Percentiles rank a stretch among this genome's conserved stretches.
Evolutionary conservation across 2,888 invertebrate species (phyloP).

Genomic region (Acleris sparsana): DNA sequence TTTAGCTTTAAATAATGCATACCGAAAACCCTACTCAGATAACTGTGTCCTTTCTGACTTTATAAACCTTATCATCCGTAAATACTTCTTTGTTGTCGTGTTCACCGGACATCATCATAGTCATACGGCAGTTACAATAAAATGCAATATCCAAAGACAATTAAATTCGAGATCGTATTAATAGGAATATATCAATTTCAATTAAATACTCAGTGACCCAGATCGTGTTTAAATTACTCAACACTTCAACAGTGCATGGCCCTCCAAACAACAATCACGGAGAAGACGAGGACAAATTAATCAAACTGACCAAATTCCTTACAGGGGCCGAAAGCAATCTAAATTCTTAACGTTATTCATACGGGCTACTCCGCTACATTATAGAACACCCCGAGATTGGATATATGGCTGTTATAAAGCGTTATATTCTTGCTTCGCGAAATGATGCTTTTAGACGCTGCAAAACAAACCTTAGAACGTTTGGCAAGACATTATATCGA

Average conservation of each 20-base stretch:
- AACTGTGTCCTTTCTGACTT: too few species aligned
- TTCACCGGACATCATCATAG: too few species aligned
- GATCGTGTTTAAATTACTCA: constrained; percentile 17
- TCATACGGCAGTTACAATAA: too few species aligned
- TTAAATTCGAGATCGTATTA: too few species aligned
- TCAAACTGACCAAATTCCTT: constrained; percentile 54
- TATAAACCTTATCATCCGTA: too few species aligned
- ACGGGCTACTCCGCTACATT: constrained; percentile 34
- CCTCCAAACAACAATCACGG: constrained; percentile 24
- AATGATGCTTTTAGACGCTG: constrained; percentile 25
- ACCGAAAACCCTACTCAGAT: too few species aligned
- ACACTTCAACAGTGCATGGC: constrained; percentile 25
- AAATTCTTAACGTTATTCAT: constrained; percentile 61
- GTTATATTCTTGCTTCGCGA: constrained; percentile 20
- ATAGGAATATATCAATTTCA: neutral
- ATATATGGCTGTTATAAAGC: constrained; percentile 36
- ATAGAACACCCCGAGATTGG: constrained; percentile 31
- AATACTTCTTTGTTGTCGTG: too few species aligned
- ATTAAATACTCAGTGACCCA: constrained; percentile 26
- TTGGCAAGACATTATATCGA: too few species aligned
- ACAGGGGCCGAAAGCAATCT: constrained; percentile 53
- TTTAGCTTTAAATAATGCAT: too few species aligned
- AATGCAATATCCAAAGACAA: too few species aligned
- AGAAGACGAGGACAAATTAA: constrained; percentile 48
- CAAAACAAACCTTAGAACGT: too few species aligned